Conservation (phyloP, 2,888 invertebrate genomes). For the Drosophila maculinotata region DNA sequence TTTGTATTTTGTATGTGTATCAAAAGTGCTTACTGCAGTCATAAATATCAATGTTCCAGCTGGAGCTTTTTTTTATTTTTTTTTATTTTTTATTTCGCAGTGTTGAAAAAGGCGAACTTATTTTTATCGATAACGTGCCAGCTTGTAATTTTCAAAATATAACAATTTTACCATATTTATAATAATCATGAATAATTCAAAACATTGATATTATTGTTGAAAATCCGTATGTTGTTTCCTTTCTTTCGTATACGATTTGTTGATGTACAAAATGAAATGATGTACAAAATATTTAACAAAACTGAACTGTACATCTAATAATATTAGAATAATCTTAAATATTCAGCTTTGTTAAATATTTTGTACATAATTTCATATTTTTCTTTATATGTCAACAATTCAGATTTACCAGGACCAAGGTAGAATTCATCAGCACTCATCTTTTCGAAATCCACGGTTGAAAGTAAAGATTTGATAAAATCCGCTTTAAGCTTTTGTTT, state of each 20-base stretch:
- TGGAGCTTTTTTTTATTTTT: conserved; percentile 4
- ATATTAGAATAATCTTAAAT: no score
- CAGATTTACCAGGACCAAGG: not conserved
- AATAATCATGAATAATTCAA: no score
- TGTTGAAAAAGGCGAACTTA: conserved; percentile 27
- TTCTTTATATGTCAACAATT: not conserved
- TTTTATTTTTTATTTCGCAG: conserved; percentile 10
- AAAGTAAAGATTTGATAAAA: not conserved
- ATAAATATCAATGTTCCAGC: conserved; percentile 31
- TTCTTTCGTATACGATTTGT: no score
- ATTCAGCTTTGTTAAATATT: not conserved
- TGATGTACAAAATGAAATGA: no score
- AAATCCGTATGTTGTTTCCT: no score
- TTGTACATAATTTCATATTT: conserved; percentile 11
- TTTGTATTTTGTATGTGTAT: conserved; percentile 7
- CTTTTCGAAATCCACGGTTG: not conserved
- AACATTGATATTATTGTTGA: no score
- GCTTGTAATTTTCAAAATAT: not conserved
- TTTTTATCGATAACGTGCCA: conserved; percentile 28
- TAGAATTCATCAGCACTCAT: not conserved
- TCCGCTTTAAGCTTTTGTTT: not conserved
- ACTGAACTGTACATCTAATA: no score
- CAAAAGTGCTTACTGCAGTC: conserved; percentile 17
- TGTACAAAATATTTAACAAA: no score
- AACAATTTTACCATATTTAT: no score